Base-by-base conservation (phyloP, 2,888 invertebrate species). In the Melieria crassipennis region DNA sequence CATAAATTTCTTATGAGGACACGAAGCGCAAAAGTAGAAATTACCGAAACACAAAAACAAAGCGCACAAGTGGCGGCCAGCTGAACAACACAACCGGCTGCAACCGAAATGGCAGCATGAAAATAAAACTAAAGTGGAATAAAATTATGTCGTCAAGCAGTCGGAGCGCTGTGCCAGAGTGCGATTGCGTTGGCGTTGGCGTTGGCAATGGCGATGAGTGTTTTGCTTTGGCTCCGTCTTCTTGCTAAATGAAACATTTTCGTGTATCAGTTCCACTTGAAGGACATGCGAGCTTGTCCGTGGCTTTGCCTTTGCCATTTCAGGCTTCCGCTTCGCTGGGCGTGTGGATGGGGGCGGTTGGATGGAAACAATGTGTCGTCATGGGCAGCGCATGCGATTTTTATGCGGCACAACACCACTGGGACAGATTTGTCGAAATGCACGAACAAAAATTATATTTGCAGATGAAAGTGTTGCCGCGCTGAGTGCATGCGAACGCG, bases 381-480 rank as follows among this genome's bases (percentile, higher is more conserved):
- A 43, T 16, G 50, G 7, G 46, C 56, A 46, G 50, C 42, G 62
- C 46, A 72, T 72, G 55, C 61, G 69, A 69, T 62, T 72, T 72
- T 72, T 72, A 69, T 72, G 69, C 65, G 62, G 46, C 57, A 65
- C 69, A 55, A 58, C 64, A 56, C 72, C 72, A 65, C 16, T 65
- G 72, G 72, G 72, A 72, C 72, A 72, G 69, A 72, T 72, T 69
- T 72, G 72, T 69, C 63, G 69, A 69, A 72, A 72, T 72, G 65
- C 67, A 70, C 4, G 13, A 64, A 52, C 62, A 71, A 43, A 71
- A 71, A 71, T 71, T 67, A 71, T 71, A 55, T 71, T 71, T 71
- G 16, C 57, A 57, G 56, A 64, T 67, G 67, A 67, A 71, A 71
- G 65, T 56, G 11, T 11, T 9, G 10, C 50, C 9, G 50, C 50